These are phyloP conservation scores for Nymphalis c-album DNA, from an alignment of 2,888 invertebrate genomes.

Conservation along the genomic window DNA sequence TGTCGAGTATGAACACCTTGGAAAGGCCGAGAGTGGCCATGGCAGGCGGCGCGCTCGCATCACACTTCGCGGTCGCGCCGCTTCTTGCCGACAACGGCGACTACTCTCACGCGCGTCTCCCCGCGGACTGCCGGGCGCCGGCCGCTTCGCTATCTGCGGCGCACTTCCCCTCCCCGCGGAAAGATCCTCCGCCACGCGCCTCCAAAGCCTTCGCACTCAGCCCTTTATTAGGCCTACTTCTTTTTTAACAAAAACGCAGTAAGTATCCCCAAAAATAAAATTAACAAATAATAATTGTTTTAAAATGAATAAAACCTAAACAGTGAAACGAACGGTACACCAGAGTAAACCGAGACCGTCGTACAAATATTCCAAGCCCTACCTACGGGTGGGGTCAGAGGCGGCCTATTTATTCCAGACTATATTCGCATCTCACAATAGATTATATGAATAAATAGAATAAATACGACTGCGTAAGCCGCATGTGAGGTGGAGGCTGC, in stretches of 20 bases:
- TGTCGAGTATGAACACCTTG: constrained; percentile 98
- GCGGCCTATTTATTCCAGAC: constrained; percentile 13
- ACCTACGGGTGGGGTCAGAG: not conserved
- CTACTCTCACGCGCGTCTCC: constrained; percentile 57
- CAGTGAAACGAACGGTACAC: no score
- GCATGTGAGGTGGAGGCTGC: constrained; percentile 42
- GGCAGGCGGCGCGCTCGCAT: constrained; percentile 76
- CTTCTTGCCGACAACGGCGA: constrained; percentile 53
- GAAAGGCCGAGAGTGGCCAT: constrained; percentile 98
- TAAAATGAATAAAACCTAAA: no score
- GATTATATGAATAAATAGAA: constrained; percentile 55
- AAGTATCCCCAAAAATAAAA: no score
- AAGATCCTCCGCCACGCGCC: constrained; percentile 34
- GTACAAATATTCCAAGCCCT: no score
- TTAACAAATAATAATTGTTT: not conserved
- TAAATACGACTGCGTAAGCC: constrained; percentile 38
- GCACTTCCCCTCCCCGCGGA: constrained; percentile 39
- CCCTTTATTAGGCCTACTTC: constrained; percentile 17
- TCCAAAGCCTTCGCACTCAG: constrained; percentile 29
- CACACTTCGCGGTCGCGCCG: constrained; percentile 66
- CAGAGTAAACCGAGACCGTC: no score
- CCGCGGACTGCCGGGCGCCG: constrained; percentile 42
- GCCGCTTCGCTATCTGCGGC: constrained; percentile 39
- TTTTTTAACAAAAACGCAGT: not conserved
- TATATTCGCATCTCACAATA: constrained; percentile 41